phyloP scores from a whole-genome alignment of 2,888 invertebrate genomes.

The Diarsia dahlii region DNA sequence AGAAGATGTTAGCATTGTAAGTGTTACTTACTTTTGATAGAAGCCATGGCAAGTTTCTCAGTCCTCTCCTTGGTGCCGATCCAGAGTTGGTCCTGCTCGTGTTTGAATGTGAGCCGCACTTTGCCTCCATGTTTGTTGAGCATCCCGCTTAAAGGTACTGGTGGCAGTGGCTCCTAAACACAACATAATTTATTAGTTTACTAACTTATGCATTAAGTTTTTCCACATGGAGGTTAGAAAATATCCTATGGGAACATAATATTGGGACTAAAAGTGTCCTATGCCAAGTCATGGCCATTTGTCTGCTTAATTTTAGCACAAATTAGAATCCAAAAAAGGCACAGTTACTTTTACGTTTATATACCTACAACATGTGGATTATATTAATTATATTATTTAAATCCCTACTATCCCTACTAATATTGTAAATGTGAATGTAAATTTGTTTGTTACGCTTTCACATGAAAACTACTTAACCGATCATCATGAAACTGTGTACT shows the following conservation, averaged over 20 bases:
- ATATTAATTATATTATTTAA: no score
- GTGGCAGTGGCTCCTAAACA: conserved; percentile 94
- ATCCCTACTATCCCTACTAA: no score
- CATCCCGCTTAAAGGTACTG: conserved; percentile 96
- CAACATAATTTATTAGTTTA: neutral
- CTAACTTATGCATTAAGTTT: neutral
- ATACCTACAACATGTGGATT: no score
- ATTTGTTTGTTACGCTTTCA: no score
- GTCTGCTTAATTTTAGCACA: neutral
- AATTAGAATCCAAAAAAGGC: neutral
- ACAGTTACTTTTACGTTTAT: neutral
- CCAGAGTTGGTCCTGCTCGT: conserved; percentile 97
- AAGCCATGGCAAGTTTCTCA: conserved; percentile 97
- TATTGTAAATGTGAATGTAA: no score
- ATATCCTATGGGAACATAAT: neutral
- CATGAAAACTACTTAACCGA: no score
- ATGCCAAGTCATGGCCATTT: neutral
- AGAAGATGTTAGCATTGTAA: neutral
- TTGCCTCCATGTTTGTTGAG: conserved; percentile 97
- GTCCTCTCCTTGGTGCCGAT: conserved; percentile 98
- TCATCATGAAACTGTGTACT: no score
- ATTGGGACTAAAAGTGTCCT: neutral
- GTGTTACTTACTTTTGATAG: conserved; percentile 94
- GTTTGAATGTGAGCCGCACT: conserved; percentile 97
- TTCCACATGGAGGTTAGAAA: neutral